These are phyloP conservation scores for Pithys albifrons DNA, from an alignment of 2,113 vertebrate genomes.

Conservation along the genomic window DNA sequence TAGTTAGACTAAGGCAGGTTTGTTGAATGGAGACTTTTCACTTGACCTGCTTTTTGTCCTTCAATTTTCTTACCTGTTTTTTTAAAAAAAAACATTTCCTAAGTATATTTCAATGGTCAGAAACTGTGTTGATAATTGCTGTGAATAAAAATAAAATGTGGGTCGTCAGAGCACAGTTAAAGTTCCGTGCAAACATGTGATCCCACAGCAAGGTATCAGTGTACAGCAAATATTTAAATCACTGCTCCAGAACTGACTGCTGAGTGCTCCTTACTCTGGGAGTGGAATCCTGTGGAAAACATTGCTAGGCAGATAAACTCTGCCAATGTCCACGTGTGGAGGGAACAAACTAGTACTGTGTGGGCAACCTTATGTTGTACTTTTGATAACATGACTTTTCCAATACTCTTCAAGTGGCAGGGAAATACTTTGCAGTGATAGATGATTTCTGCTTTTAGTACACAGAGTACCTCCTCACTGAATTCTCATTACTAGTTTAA, in stretches of 20 bases:
- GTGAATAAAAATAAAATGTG: not conserved
- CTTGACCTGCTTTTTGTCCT: not conserved
- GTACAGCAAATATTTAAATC: not conserved
- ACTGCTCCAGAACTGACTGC: not conserved
- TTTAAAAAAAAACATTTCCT: not conserved
- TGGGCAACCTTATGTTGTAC: not conserved
- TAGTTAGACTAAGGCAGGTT: not conserved
- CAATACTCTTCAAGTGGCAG: not conserved
- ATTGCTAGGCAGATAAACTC: not conserved
- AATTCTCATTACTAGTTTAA: not conserved
- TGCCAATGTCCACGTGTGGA: not conserved
- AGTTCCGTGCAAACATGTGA: rapidly evolving
- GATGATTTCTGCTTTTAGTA: not conserved
- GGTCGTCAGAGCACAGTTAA: not conserved
- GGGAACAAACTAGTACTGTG: not conserved
- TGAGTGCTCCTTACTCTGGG: not conserved
- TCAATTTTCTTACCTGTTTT: not conserved
- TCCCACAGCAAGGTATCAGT: not conserved
- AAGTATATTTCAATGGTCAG: not conserved
- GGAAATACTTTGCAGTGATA: not conserved
- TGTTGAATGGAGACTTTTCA: not conserved
- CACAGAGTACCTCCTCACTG: not conserved
- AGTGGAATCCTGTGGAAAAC: not conserved
- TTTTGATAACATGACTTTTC: not conserved
- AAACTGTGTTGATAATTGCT: not conserved